A percentile compares a stretch with the other conserved stretches of the same genome.
Conservation (phyloP, 2,888 invertebrate genomes). For the Idaea straminata region DNA sequence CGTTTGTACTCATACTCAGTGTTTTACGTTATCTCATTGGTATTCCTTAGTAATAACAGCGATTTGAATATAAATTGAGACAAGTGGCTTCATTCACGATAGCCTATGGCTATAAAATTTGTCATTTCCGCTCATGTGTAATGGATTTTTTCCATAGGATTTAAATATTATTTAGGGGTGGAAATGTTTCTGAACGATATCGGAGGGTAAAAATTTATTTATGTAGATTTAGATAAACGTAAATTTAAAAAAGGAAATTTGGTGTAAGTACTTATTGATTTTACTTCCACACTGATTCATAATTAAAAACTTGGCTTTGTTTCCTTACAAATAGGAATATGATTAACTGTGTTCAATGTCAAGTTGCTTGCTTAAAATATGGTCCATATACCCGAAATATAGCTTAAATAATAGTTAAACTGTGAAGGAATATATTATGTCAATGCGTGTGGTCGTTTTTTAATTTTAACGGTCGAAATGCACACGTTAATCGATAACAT, state of each 20-base stretch:
- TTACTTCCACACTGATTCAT: neutral
- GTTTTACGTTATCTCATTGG: constrained; percentile 41
- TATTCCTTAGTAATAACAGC: constrained; percentile 49
- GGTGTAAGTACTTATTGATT: neutral
- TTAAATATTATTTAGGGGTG: constrained; percentile 27
- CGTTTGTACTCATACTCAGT: constrained; percentile 5
- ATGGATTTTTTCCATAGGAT: constrained; percentile 38
- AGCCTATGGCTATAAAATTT: constrained; percentile 44
- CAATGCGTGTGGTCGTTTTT: neutral
- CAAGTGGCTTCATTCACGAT: constrained; percentile 47
- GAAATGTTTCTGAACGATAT: constrained; percentile 27
- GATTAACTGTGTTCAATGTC: neutral
- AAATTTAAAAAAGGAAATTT: neutral
- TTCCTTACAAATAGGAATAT: neutral
- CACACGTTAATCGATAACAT: constrained; percentile 30
- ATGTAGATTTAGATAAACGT: constrained; percentile 8
- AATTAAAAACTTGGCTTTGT: neutral
- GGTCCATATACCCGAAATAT: neutral
- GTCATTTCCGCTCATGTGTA: constrained; percentile 47
- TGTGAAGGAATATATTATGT: neutral
- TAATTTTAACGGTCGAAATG: constrained; percentile 23
- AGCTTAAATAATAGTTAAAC: neutral
- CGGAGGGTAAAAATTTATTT: constrained; percentile 21
- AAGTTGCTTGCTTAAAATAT: neutral
- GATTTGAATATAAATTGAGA: constrained; percentile 56